Percentiles rank a stretch among this genome's conserved stretches.
Conservation (phyloP, 2,888 invertebrate species). For the Drosophila anomalata region DNA sequence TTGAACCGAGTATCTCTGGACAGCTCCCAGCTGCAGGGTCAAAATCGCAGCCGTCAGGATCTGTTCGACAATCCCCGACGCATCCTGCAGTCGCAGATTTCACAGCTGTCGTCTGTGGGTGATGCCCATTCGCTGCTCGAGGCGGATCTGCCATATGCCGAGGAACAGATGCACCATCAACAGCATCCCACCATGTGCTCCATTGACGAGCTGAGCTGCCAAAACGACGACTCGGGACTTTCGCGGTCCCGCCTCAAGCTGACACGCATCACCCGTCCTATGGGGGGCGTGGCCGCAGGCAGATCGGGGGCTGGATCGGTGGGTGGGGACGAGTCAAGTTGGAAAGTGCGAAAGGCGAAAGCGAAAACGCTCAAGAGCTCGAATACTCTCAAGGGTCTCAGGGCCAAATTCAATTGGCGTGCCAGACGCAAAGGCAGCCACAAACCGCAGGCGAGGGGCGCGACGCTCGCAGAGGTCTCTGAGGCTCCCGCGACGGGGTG, state of each 20-base stretch:
- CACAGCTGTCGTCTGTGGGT: slow-evolving; percentile 81
- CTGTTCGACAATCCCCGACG: slow-evolving; percentile 74
- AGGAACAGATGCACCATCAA: slow-evolving; percentile 58
- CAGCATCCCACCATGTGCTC: slow-evolving; percentile 58
- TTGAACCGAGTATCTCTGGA: slow-evolving; percentile 78
- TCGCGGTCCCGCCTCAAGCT: slow-evolving; percentile 67
- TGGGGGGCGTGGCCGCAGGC: not conserved
- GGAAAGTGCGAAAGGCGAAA: slow-evolving; percentile 70
- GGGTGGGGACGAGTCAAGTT: slow-evolving; percentile 39
- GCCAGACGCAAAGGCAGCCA: slow-evolving; percentile 56
- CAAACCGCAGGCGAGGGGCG: slow-evolving; percentile 38
- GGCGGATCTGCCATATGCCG: slow-evolving; percentile 69
- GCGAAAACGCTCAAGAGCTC: slow-evolving; percentile 51
- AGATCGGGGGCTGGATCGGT: not conserved
- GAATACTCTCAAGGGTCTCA: slow-evolving; percentile 57
- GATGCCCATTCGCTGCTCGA: slow-evolving; percentile 82
- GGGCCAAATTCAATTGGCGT: slow-evolving; percentile 69
- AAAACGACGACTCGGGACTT: slow-evolving; percentile 40
- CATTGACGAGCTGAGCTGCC: slow-evolving; percentile 69
- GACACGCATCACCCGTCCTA: slow-evolving; percentile 72
- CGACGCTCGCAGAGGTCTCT: not conserved
- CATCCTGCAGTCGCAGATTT: slow-evolving; percentile 80
- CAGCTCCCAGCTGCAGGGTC: slow-evolving; percentile 77
- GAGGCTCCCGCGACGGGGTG: slow-evolving; percentile 2
- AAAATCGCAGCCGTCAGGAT: slow-evolving; percentile 78